A percentile compares a stretch with the other conserved stretches of the same genome.
phyloP scores from a whole-genome alignment of 1,140 invertebrate species.

The Musca vetustissima region DNA sequence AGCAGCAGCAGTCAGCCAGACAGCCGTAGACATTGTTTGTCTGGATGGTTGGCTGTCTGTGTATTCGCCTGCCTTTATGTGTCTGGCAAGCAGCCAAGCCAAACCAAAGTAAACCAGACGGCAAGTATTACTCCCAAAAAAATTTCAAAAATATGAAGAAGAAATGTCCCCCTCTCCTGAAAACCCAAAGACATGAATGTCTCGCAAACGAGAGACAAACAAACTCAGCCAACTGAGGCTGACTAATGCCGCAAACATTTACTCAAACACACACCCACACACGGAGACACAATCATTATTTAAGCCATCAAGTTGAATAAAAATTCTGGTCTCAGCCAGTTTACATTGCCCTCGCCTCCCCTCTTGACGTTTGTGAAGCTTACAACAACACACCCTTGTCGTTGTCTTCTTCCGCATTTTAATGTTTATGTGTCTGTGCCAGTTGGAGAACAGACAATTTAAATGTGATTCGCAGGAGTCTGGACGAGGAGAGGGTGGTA shows the following conservation, averaged over 20 bases:
- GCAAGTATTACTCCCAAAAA: background rate
- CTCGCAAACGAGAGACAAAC: too few species aligned
- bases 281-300: slow-evolving; percentile 20
- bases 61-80: too few species aligned
- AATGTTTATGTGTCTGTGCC: too few species aligned
- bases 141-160: background rate
- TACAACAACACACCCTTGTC: background rate
- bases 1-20: background rate
- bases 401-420: too few species aligned
- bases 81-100: slow-evolving; percentile 11
- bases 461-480: too few species aligned
- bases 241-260: too few species aligned
- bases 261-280: background rate
- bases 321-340: background rate
- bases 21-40: slow-evolving; percentile 12
- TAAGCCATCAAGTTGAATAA: slow-evolving; percentile 15
- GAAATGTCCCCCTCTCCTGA: too few species aligned
- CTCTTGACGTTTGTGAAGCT: too few species aligned
- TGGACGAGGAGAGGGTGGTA: too few species aligned
- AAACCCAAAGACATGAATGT: too few species aligned
- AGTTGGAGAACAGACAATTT: too few species aligned
- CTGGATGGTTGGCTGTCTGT: background rate
- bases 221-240: too few species aligned
- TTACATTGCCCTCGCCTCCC: background rate
- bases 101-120: slow-evolving; percentile 7